Conservation (phyloP, 1,140 invertebrate genomes). For the Anastrepha obliqua region DNA sequence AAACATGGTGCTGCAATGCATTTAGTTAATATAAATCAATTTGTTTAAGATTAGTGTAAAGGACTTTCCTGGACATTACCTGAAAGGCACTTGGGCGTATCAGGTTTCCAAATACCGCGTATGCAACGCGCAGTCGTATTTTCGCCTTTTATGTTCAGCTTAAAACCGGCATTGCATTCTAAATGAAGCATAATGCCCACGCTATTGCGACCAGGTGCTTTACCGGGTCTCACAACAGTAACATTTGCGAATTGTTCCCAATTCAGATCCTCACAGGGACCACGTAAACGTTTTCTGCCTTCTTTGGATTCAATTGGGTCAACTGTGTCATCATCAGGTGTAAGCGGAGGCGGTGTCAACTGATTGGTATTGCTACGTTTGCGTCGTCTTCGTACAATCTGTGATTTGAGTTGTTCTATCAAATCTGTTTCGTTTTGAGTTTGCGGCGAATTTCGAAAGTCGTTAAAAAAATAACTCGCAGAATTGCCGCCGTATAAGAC, state of each 20-base stretch:
- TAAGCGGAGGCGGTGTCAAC: not conserved
- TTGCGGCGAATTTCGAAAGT: not conserved
- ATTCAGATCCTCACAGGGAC: constrained; percentile 75
- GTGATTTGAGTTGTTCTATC: constrained; percentile 69
- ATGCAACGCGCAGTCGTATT: constrained; percentile 87
- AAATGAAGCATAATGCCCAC: constrained; percentile 83
- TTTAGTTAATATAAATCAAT: constrained; percentile 42
- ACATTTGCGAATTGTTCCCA: constrained; percentile 71
- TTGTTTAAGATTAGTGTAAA: not conserved
- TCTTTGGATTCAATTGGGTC: constrained; percentile 61
- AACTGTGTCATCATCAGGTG: constrained; percentile 60
- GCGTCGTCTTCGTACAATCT: constrained; percentile 65
- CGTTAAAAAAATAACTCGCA: constrained; percentile 42
- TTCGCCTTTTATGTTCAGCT: constrained; percentile 80
- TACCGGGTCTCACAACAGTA: constrained; percentile 69
- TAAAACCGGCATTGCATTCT: constrained; percentile 84
- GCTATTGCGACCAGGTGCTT: constrained; percentile 74
- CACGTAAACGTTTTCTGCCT: constrained; percentile 73
- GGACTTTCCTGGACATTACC: constrained; percentile 73
- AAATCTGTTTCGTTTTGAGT: constrained; percentile 59
- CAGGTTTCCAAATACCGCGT: constrained; percentile 87
- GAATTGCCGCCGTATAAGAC: constrained; percentile 42
- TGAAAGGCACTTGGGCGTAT: constrained; percentile 84
- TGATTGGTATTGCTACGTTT: constrained; percentile 64
- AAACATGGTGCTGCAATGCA: constrained; percentile 68